Evolutionary conservation across 2,797 vertebrate genomes (phyloP).

Genomic region (Catamblyrhynchus diadema): DNA sequence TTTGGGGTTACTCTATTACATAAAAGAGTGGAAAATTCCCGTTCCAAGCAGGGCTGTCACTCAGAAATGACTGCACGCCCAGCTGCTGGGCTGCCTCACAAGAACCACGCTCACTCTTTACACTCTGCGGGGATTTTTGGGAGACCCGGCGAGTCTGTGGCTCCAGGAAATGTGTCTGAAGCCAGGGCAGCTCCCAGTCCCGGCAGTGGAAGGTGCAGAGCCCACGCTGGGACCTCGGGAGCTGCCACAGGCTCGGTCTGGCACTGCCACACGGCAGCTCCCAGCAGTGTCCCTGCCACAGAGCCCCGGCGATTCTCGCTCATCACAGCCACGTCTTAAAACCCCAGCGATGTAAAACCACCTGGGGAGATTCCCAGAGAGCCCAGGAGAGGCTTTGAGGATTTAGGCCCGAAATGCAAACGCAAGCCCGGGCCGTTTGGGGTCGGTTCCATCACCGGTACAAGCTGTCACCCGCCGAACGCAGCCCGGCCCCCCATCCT

Average conservation of each 20-base stretch:
- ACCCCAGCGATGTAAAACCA: background rate
- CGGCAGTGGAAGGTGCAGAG: background rate
- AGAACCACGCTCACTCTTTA: fast-evolving
- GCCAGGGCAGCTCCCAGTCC: background rate
- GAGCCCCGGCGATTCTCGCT: fast-evolving
- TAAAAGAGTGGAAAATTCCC: background rate
- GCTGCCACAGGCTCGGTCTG: fast-evolving
- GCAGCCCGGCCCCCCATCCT: background rate
- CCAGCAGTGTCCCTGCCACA: background rate
- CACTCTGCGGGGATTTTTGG: background rate
- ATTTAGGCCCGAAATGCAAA: background rate
- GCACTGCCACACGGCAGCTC: background rate
- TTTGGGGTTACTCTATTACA: background rate
- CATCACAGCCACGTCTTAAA: background rate
- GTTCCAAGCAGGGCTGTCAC: background rate
- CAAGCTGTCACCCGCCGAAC: background rate
- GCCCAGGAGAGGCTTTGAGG: background rate
- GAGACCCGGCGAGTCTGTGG: background rate
- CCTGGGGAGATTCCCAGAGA: background rate
- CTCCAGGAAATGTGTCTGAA: fast-evolving
- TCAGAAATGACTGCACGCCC: background rate
- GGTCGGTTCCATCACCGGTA: fast-evolving
- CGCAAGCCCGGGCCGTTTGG: fast-evolving
- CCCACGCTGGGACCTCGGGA: background rate
- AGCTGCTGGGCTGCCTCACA: fast-evolving